Conservation (phyloP, 2,888 invertebrate species). For the Stratiomys singularior region DNA sequence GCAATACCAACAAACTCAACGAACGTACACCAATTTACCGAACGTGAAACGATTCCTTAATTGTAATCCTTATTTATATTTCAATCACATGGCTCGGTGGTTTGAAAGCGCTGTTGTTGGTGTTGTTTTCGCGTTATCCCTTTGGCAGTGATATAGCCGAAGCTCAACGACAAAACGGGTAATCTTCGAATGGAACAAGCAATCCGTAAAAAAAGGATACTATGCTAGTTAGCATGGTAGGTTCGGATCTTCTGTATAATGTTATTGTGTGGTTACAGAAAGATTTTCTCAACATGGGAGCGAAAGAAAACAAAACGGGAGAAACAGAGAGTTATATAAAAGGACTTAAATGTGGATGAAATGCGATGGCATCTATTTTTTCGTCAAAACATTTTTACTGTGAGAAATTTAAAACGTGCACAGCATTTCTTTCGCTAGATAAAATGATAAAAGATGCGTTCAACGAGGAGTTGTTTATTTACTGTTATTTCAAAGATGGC, state of each 20-base stretch:
- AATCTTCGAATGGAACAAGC: neutral
- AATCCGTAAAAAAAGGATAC: neutral
- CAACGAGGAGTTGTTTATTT: no score
- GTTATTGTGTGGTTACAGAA: neutral
- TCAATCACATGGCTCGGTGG: conserved; percentile 48
- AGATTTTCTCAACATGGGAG: neutral
- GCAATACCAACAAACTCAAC: no score
- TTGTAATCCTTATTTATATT: conserved; percentile 48
- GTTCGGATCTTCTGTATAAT: neutral
- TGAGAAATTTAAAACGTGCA: no score
- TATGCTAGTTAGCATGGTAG: neutral
- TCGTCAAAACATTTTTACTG: no score
- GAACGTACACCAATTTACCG: neutral
- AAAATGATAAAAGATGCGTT: no score
- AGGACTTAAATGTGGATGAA: no score
- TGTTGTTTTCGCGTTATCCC: neutral
- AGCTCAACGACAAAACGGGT: neutral
- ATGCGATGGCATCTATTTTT: no score
- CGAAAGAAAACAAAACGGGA: no score
- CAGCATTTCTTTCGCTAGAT: no score
- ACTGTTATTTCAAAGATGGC: no score
- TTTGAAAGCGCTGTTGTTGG: conserved; percentile 47
- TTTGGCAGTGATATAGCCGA: neutral
- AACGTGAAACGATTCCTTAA: conserved; percentile 47
- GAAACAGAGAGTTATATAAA: no score